Evolutionary conservation across 2,888 invertebrate genomes (phyloP), one percentile per base, ranked within the genome.

Genomic region (Acrocera orbiculus): DNA sequence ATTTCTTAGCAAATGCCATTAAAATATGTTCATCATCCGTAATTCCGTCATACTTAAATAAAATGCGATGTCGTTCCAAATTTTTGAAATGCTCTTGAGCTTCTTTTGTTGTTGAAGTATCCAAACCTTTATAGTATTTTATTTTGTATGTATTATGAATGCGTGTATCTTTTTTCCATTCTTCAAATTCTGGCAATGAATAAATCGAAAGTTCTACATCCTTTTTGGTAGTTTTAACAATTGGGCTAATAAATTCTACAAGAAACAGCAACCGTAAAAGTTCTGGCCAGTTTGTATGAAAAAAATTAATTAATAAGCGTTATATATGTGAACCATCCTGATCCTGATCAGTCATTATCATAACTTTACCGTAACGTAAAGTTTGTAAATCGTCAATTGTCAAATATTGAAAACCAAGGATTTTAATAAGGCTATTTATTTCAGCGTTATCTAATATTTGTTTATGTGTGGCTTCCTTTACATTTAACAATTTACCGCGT

Each of bases 41-140:
- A 1, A 70, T 64, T 1, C 93, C 93, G 2, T 69, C 66, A 48
- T 98, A 95, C 48, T 73, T 75, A 57, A 96, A 96, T 27, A 64
- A 64, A 44, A 96, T 93, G 34, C 87, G 73, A 61, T 96, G 98
- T 28, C 93, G 68, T 1, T 73, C 67, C 89, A 98, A 93, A 56
- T 98, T 86, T 45, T 78, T 73, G 62, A 98, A 98, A 58, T 99
- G 99, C 61, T 98, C 96, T 63, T 95, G 95, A 20, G 96, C 96
- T 67, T 99, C 98, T 61, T 86, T 83, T 0, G 93, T 80, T 35
- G 92, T 89, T 51, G 95, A 96, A 62, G 98, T 99, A 73, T 98
- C 98, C 89, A 96, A 83, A 83, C 93, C 96, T 82, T 98, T 98
- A 92, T 98, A 98, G 80, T 99, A 98, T 67, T 99, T 98, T 63